Evolutionary conservation across 1,140 invertebrate genomes (phyloP).

Genomic region (Bombus superbus): DNA sequence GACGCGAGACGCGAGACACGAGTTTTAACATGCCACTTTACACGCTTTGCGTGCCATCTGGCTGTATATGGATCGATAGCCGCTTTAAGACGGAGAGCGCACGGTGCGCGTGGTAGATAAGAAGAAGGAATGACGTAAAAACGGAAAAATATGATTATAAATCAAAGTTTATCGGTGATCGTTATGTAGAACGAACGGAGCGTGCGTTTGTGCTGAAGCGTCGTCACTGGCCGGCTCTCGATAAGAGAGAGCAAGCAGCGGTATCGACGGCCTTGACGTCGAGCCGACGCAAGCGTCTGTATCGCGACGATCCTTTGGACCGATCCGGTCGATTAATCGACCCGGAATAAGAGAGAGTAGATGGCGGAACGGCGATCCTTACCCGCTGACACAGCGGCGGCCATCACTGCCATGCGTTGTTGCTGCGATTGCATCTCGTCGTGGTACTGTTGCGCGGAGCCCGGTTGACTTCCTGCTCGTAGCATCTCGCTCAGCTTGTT

Average conservation of each 20-base stretch:
- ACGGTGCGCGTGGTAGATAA: neutral
- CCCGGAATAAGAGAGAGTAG: neutral
- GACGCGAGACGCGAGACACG: too few species aligned
- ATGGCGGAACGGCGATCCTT: conserved; percentile 39
- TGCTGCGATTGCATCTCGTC: conserved; percentile 88
- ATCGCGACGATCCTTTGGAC: neutral
- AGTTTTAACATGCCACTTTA: neutral
- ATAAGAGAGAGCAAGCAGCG: conserved; percentile 37
- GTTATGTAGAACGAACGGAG: conserved; percentile 80
- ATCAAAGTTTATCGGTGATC: conserved; percentile 63
- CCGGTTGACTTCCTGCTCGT: conserved; percentile 82
- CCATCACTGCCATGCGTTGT: conserved; percentile 90
- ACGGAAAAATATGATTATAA: conserved; percentile 53
- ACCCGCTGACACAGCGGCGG: conserved; percentile 87
- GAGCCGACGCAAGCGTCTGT: neutral
- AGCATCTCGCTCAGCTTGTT: conserved; percentile 88
- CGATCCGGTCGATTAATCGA: conserved; percentile 13
- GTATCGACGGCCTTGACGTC: conserved; percentile 45
- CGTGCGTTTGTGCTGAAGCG: conserved; percentile 74
- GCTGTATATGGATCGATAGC: neutral
- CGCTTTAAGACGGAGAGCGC: neutral
- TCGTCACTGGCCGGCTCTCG: conserved; percentile 18
- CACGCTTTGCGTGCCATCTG: neutral
- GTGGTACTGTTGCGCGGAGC: conserved; percentile 85
- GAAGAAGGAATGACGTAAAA: neutral